Percentiles rank a stretch among this genome's conserved stretches.
phyloP scores from a whole-genome alignment of 2,113 vertebrate species.

The Neofelis nebulosa region DNA sequence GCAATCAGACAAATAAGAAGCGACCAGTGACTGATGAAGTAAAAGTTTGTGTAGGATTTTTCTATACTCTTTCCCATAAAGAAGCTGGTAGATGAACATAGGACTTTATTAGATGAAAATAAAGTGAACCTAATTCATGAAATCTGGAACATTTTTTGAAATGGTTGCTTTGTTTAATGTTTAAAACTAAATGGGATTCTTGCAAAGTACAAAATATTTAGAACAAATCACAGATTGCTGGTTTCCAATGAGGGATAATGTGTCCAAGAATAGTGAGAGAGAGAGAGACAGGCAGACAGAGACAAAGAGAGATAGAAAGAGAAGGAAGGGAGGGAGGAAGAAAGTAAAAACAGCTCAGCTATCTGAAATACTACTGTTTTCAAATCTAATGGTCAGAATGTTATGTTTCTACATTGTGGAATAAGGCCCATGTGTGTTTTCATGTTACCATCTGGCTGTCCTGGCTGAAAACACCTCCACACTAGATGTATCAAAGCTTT shows the following conservation, averaged over 20 bases:
- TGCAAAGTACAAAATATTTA: conserved; percentile 24
- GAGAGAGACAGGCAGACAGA: too few relatives aligned
- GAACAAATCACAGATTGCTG: background rate
- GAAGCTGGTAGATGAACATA: background rate
- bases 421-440: background rate
- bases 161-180: background rate
- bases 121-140: conserved; percentile 5
- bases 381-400: background rate
- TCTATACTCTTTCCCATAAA: background rate
- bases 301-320: too few relatives aligned
- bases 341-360: background rate
- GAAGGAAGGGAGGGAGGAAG: background rate
- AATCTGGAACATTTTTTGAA: background rate
- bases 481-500: background rate
- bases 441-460: background rate
- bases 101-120: background rate
- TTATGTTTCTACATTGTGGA: background rate
- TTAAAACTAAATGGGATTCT: conserved; percentile 15
- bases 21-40: conserved; percentile 3
- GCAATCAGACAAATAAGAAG: background rate
- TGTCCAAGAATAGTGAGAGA: background rate
- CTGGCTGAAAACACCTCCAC: background rate
- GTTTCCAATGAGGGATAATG: background rate
- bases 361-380: background rate
- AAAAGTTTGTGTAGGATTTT: background rate